A percentile compares a stretch with the other conserved stretches of the same genome.
phyloP scores from a whole-genome alignment of 2,797 vertebrate genomes.

The Okamejei kenojei region DNA sequence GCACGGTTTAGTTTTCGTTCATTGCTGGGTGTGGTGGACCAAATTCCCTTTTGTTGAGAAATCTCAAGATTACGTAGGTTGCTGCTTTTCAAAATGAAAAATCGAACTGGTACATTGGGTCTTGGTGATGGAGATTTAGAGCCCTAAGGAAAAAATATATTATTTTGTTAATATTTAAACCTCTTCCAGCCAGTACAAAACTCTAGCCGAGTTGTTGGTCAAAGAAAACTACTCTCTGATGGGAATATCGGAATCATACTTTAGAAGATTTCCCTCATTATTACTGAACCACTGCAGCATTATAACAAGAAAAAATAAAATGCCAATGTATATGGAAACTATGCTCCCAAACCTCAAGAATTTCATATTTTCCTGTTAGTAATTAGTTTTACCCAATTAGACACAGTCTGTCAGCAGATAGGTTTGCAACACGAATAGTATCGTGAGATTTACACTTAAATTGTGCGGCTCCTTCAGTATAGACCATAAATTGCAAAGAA shows the following conservation, averaged over 20 bases:
- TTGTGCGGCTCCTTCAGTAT: background rate
- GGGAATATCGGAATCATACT: background rate
- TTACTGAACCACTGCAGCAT: background rate
- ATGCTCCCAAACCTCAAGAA: background rate
- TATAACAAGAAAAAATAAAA: conserved; percentile 36
- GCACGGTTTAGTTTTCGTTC: conserved; percentile 74
- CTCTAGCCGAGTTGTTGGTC: background rate
- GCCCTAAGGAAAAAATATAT: conserved; percentile 48
- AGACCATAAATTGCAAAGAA: background rate
- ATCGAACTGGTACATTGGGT: conserved; percentile 57
- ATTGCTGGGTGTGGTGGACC: conserved; percentile 79
- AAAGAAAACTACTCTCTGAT: background rate
- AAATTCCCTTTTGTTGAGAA: conserved; percentile 82
- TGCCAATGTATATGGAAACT: background rate
- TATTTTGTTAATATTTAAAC: background rate
- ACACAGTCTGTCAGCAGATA: background rate
- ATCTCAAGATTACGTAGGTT: conserved; percentile 77
- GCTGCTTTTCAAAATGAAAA: conserved; percentile 91
- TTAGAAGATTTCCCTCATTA: background rate
- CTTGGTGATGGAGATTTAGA: conserved; percentile 58
- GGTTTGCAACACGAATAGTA: background rate
- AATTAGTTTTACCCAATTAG: background rate
- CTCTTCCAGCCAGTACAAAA: no score
- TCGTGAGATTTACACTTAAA: background rate
- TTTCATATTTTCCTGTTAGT: no score